These are phyloP conservation scores for Hydrotaea cyrtoneurina DNA, from an alignment of 2,888 invertebrate species.

Conservation along the genomic window DNA sequence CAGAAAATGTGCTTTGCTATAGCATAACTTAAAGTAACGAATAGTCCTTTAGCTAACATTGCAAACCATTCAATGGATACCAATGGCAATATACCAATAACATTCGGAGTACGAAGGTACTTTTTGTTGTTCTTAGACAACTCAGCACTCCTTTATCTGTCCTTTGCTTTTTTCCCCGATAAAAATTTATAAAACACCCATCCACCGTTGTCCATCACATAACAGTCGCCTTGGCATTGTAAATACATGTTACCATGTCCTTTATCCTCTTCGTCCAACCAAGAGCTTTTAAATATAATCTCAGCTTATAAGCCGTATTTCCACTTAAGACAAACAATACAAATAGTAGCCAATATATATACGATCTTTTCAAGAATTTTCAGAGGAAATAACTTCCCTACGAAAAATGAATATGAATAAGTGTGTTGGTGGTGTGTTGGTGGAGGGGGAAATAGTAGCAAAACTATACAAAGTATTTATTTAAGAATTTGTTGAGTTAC, in stretches of 20 bases:
- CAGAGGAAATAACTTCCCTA: background rate
- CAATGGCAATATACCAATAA: too few species aligned
- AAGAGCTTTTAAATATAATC: constrained; percentile 18
- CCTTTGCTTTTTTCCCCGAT: too few species aligned
- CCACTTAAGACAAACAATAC: background rate
- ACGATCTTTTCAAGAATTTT: background rate
- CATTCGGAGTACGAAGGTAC: too few species aligned
- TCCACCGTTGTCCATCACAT: background rate
- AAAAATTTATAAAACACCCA: too few species aligned
- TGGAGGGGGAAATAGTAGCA: background rate
- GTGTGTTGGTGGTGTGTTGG: background rate
- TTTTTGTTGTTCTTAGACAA: too few species aligned
- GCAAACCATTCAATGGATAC: too few species aligned
- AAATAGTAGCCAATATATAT: background rate
- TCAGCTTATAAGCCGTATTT: constrained; percentile 21
- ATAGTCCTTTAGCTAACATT: too few species aligned
- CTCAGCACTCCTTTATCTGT: too few species aligned
- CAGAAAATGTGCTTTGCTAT: too few species aligned
- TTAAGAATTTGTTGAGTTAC: constrained; percentile 8
- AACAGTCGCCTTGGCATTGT: background rate
- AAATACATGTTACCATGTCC: constrained; percentile 12
- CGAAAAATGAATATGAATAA: background rate
- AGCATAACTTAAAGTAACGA: too few species aligned
- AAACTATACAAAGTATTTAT: constrained; percentile 15
- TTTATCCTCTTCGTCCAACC: background rate